Evolutionary conservation across 2,888 invertebrate genomes (phyloP), one percentile per base, ranked within the genome.

Genomic region (Heterodera filipjevi): DNA sequence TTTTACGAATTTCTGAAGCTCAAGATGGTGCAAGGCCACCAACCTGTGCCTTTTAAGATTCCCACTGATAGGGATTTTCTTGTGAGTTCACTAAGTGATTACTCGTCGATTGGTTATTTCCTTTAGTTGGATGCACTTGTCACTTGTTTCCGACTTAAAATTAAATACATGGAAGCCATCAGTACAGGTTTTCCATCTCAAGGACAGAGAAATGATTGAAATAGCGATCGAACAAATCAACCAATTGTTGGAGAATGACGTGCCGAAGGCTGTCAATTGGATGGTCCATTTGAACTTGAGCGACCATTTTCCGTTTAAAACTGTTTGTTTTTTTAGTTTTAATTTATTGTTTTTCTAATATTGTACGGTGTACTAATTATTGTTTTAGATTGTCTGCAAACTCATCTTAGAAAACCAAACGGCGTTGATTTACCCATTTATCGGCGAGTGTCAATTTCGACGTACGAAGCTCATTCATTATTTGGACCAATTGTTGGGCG

Each of bases 301-400:
- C 22, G 75, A 75, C 46, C 64, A 75, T 35, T 75, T 66, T 32
- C n/a, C 33, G 10, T 75, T 75, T 75, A 59, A 64, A 14, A 30
- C 46, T 27, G 75, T 75, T 12, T 22, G 66, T n/a, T n/a, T 27
- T 59, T n/a, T 59, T n/a, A 6, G 27, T 27, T 33, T 3, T 10
- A 33, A 68, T 30, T 33, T 3, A 68, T 33, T 32, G 32, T 16
- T 3, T 19, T 16, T 68, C 3, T n/a, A n/a, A n/a, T n/a, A n/a
- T n/a, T n/a, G n/a, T n/a, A n/a, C n/a, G n/a, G n/a, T n/a, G n/a
- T n/a, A n/a, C n/a, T n/a, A n/a, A n/a, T n/a, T n/a, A n/a, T n/a
- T n/a, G n/a, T n/a, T 68, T 68, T 19, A 77, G 79, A 71, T 78
- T n/a, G 46, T 79, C 27, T 79, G 79, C 39, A 68, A 64, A 19